A percentile compares a stretch with the other conserved stretches of the same genome.
Conservation (phyloP, 1,140 invertebrate species). For the Hydropsyche tenuis region DNA sequence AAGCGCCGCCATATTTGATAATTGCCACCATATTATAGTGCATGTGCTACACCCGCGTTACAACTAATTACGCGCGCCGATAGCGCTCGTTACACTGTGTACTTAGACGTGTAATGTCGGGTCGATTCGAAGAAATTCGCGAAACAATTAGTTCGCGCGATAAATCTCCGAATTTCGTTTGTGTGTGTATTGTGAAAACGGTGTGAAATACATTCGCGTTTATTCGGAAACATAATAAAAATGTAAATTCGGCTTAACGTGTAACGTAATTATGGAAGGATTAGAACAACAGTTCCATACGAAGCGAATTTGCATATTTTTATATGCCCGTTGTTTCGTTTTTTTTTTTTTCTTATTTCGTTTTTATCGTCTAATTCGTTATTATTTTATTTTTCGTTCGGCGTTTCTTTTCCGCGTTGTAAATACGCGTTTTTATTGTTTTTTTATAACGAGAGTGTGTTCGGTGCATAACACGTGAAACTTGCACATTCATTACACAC, state of each 20-base stretch:
- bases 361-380: background rate
- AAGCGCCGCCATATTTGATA: conserved; percentile 17
- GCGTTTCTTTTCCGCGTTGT: conserved; percentile 24
- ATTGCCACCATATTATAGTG: conserved; percentile 1
- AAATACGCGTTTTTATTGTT: background rate
- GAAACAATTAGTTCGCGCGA: too few species aligned
- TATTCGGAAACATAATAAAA: conserved; percentile 42
- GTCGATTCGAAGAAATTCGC: too few species aligned
- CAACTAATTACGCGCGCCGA: background rate
- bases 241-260: conserved; percentile 44
- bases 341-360: background rate
- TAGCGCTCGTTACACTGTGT: too few species aligned
- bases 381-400: background rate
- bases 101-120: too few species aligned
- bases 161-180: too few species aligned
- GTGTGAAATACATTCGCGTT: conserved; percentile 39
- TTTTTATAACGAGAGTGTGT: background rate
- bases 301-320: conserved; percentile 41
- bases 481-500: too few species aligned
- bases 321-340: conserved; percentile 34
- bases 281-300: conserved; percentile 45
- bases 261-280: conserved; percentile 48
- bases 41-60: background rate
- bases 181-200: conserved; percentile 16
- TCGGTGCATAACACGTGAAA: background rate